Conservation (phyloP, 2,113 vertebrate species). For the Chaenogobius annularis region DNA sequence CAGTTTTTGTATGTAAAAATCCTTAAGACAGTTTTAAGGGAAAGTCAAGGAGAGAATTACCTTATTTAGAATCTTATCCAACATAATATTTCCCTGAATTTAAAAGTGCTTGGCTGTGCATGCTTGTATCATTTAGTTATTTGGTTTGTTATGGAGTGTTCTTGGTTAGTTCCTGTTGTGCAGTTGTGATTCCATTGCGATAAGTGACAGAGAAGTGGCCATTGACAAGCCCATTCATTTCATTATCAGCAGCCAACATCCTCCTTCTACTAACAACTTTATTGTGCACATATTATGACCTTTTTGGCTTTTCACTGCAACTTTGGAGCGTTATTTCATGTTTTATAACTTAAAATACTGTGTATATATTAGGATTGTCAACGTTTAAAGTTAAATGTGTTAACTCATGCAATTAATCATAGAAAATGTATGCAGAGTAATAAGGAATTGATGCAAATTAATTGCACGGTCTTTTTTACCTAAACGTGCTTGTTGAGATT, state of each 20-base stretch:
- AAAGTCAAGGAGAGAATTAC: too few species aligned
- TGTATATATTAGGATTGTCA: too few species aligned
- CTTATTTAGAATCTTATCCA: neutral
- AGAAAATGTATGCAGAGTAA: too few species aligned
- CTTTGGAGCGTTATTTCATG: neutral
- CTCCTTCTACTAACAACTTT: constrained; percentile 12
- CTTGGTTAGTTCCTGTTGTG: neutral
- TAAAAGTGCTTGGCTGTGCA: neutral
- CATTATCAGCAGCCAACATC: constrained; percentile 38
- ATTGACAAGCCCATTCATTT: constrained; percentile 40
- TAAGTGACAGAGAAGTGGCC: constrained; percentile 23
- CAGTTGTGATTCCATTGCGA: neutral
- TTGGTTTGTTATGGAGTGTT: neutral
- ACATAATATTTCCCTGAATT: neutral
- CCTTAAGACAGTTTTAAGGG: too few species aligned
- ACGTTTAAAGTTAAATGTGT: too few species aligned
- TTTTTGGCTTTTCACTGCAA: too few species aligned
- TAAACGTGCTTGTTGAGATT: too few species aligned
- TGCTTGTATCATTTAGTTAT: neutral
- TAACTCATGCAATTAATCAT: too few species aligned
- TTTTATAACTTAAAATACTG: neutral
- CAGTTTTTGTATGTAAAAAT: too few species aligned
- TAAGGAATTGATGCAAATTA: too few species aligned
- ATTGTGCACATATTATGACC: neutral
- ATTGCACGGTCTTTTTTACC: too few species aligned